Conservation (phyloP, 2,113 vertebrate genomes). For the Antechinus flavipes region DNA sequence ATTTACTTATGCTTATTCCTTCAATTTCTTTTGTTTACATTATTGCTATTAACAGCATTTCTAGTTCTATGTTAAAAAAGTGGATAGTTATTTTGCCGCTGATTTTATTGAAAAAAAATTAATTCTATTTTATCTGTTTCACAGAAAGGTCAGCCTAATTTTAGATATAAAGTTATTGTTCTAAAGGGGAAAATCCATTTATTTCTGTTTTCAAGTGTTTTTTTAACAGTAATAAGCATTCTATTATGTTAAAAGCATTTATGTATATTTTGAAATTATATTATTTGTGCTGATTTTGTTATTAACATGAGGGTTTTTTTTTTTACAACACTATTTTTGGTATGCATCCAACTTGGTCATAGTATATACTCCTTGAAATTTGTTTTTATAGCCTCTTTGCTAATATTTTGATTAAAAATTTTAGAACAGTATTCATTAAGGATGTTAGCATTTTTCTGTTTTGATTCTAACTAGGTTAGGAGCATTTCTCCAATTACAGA, state of each 20-base stretch:
- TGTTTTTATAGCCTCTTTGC: background rate
- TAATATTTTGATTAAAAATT: background rate
- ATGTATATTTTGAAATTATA: background rate
- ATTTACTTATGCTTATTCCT: background rate
- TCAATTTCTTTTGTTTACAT: background rate
- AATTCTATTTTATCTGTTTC: background rate
- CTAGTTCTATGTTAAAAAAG: background rate
- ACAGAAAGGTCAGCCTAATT: background rate
- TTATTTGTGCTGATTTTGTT: background rate
- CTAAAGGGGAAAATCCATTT: background rate
- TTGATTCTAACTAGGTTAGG: background rate
- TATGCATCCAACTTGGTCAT: background rate
- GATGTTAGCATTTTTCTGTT: background rate
- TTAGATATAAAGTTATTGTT: background rate
- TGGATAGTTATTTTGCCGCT: background rate
- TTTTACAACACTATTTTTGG: background rate
- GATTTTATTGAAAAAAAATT: background rate
- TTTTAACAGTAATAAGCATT: background rate
- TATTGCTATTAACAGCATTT: background rate
- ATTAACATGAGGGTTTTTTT: background rate
- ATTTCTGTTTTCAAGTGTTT: background rate
- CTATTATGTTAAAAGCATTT: background rate
- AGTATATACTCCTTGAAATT: background rate
- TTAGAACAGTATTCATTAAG: background rate
- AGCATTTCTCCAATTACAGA: background rate